A percentile compares a stretch with the other conserved stretches of the same genome.
phyloP scores from a whole-genome alignment of 2,888 invertebrate species.

The Stratiomys singularior region DNA sequence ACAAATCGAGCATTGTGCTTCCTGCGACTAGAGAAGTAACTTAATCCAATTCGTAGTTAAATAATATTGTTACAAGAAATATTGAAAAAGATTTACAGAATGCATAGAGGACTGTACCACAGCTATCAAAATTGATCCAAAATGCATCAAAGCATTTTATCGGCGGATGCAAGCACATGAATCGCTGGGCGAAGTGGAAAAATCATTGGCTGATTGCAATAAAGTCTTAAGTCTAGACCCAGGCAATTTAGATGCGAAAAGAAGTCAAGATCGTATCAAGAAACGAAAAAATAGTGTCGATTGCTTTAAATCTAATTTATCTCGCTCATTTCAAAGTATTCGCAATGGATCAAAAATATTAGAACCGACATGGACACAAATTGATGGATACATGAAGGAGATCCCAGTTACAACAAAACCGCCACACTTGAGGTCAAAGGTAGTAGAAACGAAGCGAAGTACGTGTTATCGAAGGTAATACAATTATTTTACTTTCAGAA shows the following conservation, averaged over 20 bases:
- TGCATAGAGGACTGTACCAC: conserved; percentile 77
- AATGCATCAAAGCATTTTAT: conserved; percentile 86
- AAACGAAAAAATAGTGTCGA: conserved; percentile 31
- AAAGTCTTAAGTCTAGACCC: conserved; percentile 82
- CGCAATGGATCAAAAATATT: conserved; percentile 17
- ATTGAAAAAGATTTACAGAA: conserved; percentile 58
- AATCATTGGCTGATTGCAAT: conserved; percentile 78
- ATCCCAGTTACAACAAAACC: conserved; percentile 61
- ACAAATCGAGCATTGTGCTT: conserved; percentile 91
- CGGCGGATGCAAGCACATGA: conserved; percentile 82
- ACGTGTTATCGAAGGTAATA: too few species aligned
- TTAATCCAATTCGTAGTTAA: too few species aligned
- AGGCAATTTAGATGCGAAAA: conserved; percentile 75
- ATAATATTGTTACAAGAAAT: too few species aligned
- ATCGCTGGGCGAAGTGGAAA: conserved; percentile 74
- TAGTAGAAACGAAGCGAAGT: too few species aligned
- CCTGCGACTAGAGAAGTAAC: conserved; percentile 81
- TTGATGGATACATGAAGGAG: conserved; percentile 55
- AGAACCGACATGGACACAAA: conserved; percentile 48
- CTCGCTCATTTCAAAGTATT: conserved; percentile 19
- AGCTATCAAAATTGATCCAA: conserved; percentile 80
- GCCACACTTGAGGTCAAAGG: conserved; percentile 60
- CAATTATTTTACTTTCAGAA: conserved; percentile 50
- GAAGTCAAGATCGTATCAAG: conserved; percentile 60
- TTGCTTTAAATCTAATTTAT: conserved; percentile 20